Evolutionary conservation across 2,113 vertebrate genomes (phyloP), one percentile per base, ranked within the genome.

Genomic region (Notothenia coriiceps): DNA sequence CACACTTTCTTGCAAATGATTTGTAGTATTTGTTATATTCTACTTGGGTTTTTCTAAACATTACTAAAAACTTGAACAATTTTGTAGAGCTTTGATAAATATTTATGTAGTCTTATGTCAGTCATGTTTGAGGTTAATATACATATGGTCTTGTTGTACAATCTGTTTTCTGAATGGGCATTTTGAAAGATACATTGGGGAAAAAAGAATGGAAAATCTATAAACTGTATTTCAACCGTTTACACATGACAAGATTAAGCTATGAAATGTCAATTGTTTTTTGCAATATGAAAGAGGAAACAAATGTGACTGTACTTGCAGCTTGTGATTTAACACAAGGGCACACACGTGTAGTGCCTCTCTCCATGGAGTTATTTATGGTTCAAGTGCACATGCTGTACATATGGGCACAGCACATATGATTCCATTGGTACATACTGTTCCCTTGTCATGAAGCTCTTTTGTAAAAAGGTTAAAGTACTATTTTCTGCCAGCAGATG

Each of bases 401-500:
- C 69, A 77, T 63, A 40, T 65, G 57, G 13, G 18, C 49, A 29
- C 29, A 29, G 29, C 3, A 46, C 57, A 78, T 60, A 22, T 35
- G 69, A 60, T 64, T 73, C 12, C 59, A 47, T 9, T 57, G 15
- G 61, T 67, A 79, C 75, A 75, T 72, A 2, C 35, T 82, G 77
- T 67, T 66, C 74, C 59, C 25, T 52, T 52, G 44, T 44, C 67
- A 66, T 46, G 50, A 18, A 54, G 22, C 60, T 44, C 13, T 54
- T 79, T 74, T 80, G n/a, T 76, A 54, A 52, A 74, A 70, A 80
- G 59, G 67, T 69, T 68, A 46, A 68, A 67, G 4, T 80, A 33
- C 55, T n/a, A 50, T 54, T 54, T 77, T 49, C 14, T 70, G 12
- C 87, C 87, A 91, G 83, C 82, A 91, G 88, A 61, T 79, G 90